Conservation (phyloP, 2,797 vertebrate species). For the Dendrocincla tyrannina region DNA sequence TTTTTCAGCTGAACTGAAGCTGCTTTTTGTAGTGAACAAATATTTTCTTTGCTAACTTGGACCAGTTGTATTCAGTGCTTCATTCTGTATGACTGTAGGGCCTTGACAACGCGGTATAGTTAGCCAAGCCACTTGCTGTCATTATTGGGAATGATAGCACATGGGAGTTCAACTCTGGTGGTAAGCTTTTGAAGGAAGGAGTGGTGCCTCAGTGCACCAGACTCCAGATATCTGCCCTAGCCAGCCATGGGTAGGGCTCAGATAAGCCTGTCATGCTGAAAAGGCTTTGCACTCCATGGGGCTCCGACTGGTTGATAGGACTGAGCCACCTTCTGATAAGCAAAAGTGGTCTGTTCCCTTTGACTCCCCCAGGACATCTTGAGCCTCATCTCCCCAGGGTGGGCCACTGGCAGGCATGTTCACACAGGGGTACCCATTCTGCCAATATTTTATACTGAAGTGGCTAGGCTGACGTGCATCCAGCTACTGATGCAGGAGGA, state of each 20-base stretch:
- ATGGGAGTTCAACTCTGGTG: neutral
- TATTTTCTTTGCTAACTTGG: neutral
- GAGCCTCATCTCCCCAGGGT: rapidly evolving
- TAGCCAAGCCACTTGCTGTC: neutral
- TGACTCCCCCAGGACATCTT: neutral
- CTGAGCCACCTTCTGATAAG: constrained; percentile 47
- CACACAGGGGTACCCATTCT: rapidly evolving
- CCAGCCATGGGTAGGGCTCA: constrained; percentile 14
- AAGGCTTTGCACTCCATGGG: neutral
- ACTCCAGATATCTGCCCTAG: constrained; percentile 22
- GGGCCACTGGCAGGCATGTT: neutral
- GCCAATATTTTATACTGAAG: neutral
- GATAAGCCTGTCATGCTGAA: constrained; percentile 63
- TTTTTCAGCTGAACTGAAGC: neutral
- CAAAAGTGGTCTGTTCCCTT: constrained; percentile 18
- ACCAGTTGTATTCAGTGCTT: neutral
- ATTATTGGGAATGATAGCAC: neutral
- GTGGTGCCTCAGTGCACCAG: neutral
- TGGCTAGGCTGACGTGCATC: neutral
- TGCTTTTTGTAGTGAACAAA: neutral
- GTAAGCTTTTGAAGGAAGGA: neutral
- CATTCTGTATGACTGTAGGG: rapidly evolving
- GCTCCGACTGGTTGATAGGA: neutral
- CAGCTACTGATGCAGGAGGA: neutral
- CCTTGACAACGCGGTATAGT: rapidly evolving